phyloP scores from a whole-genome alignment of 2,113 vertebrate genomes.

The Pterophyllum scalare region DNA sequence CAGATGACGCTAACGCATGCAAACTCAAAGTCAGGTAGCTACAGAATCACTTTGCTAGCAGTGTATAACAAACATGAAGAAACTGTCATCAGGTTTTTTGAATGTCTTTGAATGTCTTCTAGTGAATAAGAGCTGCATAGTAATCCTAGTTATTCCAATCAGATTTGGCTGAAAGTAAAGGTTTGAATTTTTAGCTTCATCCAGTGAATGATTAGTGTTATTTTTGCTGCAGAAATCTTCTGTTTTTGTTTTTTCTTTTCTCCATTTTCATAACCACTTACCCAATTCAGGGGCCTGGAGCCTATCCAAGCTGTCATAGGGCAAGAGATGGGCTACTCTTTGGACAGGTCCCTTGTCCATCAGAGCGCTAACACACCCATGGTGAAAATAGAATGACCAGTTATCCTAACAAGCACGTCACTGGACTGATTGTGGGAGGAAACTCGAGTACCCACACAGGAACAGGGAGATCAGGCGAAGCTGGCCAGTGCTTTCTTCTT shows the following conservation, averaged over 20 bases:
- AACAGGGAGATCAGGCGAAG: neutral
- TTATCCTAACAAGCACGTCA: neutral
- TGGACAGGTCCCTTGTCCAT: neutral
- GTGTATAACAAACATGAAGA: too few species aligned
- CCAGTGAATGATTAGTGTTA: neutral
- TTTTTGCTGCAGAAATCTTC: neutral
- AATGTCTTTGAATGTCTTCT: too few species aligned
- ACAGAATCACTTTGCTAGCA: too few species aligned
- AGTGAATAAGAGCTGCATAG: too few species aligned
- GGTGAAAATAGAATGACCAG: neutral
- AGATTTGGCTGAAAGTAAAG: neutral
- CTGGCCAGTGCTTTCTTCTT: rapidly evolving
- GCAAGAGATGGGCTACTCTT: neutral
- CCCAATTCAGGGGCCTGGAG: neutral
- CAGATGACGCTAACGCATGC: too few species aligned
- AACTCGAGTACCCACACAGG: rapidly evolving
- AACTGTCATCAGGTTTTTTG: too few species aligned
- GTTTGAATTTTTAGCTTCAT: neutral
- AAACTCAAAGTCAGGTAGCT: too few species aligned
- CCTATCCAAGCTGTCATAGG: neutral
- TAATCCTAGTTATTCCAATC: rapidly evolving
- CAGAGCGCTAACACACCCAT: rapidly evolving
- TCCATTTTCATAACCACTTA: neutral
- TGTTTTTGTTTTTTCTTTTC: neutral
- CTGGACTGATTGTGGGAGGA: neutral